Evolutionary conservation across 2,113 vertebrate species (phyloP), one percentile per base, ranked within the genome.

Genomic region (Hippopotamus amphibius): DNA sequence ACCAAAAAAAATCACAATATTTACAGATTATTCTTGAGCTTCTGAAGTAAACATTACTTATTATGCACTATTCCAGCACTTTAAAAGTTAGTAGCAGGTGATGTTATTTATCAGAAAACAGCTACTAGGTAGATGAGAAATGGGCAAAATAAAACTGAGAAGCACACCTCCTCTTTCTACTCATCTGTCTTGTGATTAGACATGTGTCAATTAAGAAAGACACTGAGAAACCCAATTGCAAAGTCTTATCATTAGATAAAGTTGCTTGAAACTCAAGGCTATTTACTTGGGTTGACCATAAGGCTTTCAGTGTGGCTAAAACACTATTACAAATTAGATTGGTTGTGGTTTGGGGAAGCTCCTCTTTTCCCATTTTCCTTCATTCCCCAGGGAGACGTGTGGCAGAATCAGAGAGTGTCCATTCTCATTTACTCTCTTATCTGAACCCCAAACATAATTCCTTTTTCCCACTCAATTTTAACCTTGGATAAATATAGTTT

Each of bases 401-500:
- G 81, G 41, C 57, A 88, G 82, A 93, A 76, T 81, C 48, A 94
- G 13, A 46, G 26, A 37, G 26, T 19, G 61, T 50, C 71, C 28
- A 86, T 81, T 93, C n/a, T 82, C 19, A 24, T 33, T 80, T 80
- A 48, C 17, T 84, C 43, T 91, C 80, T 61, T 91, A 26, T 84
- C 77, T 93, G 30, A 94, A 84, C 9, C 37, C 41, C n/a, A 74
- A 26, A 15, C 61, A 7, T 30, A 91, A 65, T 8, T 82, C 41
- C 16, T 53, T 50, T 57, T 93, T 65, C 48, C 66, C 41, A 76
- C 37, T 80, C 80, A 79, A 10, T 65, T 84, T 91, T 66, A 95
- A 53, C 53, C 37, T 90, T 86, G 41, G 48, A 79, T 82, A 93
- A 61, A 65, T 77, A 79, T 14, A 63, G 17, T 92, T 97, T 97